A percentile compares a stretch with the other conserved stretches of the same genome.
Evolutionary conservation across 2,113 vertebrate genomes (phyloP).

Genomic region (Pseudorasbora parva): DNA sequence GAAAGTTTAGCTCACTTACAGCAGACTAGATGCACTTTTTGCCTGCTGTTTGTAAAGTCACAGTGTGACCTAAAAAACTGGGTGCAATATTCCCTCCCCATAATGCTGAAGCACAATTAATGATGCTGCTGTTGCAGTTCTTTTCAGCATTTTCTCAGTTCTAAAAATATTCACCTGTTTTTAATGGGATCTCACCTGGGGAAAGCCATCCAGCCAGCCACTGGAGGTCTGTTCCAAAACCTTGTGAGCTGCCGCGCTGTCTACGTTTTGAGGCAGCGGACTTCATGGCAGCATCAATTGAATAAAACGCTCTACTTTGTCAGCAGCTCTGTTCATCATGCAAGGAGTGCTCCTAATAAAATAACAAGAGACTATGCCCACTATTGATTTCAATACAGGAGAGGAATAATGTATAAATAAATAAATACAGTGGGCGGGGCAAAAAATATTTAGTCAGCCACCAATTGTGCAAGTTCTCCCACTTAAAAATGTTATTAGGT

Average conservation of each 20-base stretch:
- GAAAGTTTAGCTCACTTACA: slow-evolving; percentile 5
- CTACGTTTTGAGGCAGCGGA: neutral
- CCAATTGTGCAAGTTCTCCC: no score
- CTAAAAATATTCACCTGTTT: slow-evolving; percentile 24
- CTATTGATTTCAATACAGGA: neutral
- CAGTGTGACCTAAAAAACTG: slow-evolving; percentile 31
- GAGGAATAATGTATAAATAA: neutral
- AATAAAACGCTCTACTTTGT: neutral
- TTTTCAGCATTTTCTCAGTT: slow-evolving; percentile 8
- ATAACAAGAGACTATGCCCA: neutral
- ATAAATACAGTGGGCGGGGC: no score
- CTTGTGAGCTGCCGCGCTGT: neutral
- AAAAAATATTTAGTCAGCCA: no score
- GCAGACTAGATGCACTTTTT: slow-evolving; percentile 8
- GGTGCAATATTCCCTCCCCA: neutral
- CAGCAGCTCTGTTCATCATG: neutral
- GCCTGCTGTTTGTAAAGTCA: slow-evolving; percentile 23
- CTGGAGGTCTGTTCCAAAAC: neutral
- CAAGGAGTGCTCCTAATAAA: neutral
- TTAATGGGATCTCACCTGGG: slow-evolving; percentile 31
- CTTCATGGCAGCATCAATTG: neutral
- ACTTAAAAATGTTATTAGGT: no score
- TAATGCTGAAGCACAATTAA: slow-evolving; percentile 18
- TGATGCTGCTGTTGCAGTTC: slow-evolving; percentile 3
- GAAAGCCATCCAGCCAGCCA: slow-evolving; percentile 7